These are phyloP conservation scores for Dascyllus trimaculatus DNA, from an alignment of 2,113 vertebrate species.

Conservation along the genomic window DNA sequence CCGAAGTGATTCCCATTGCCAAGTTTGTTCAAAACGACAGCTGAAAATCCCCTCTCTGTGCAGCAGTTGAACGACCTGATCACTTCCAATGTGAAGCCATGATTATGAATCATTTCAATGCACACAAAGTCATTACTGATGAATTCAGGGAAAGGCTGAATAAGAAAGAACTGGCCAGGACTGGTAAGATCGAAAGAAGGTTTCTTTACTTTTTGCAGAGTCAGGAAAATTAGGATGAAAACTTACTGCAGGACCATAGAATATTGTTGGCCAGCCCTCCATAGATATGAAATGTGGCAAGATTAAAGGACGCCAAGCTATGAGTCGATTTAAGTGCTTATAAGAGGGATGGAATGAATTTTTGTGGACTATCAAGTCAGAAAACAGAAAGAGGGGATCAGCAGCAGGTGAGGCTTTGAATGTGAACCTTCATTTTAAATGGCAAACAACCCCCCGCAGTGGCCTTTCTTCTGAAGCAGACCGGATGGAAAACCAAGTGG, in stretches of 20 bases:
- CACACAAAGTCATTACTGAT: slow-evolving; percentile 5
- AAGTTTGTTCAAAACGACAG: slow-evolving; percentile 37
- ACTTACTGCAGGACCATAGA: background rate
- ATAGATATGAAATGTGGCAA: slow-evolving; percentile 25
- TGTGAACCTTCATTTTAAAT: slow-evolving; percentile 57
- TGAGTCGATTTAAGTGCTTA: slow-evolving; percentile 18
- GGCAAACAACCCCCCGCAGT: slow-evolving; percentile 2
- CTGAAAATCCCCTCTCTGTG: slow-evolving; percentile 25
- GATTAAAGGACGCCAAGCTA: background rate
- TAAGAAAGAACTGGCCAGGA: background rate
- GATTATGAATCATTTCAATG: slow-evolving; percentile 15
- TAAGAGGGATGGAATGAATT: slow-evolving; percentile 39
- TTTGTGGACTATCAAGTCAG: background rate
- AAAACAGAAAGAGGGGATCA: slow-evolving; percentile 22
- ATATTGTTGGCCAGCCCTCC: background rate
- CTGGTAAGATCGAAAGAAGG: background rate
- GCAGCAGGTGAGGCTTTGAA: slow-evolving; percentile 50
- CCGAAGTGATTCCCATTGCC: slow-evolving; percentile 43
- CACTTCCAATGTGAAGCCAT: background rate
- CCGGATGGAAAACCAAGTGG: too few relatives aligned
- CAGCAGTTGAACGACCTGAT: slow-evolving; percentile 23
- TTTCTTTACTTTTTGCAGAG: background rate
- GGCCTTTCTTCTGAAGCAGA: slow-evolving; percentile 4
- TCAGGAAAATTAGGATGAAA: background rate
- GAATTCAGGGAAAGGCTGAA: background rate